Base-by-base conservation (phyloP, 2,113 vertebrate genomes). In the Vidua macroura region DNA sequence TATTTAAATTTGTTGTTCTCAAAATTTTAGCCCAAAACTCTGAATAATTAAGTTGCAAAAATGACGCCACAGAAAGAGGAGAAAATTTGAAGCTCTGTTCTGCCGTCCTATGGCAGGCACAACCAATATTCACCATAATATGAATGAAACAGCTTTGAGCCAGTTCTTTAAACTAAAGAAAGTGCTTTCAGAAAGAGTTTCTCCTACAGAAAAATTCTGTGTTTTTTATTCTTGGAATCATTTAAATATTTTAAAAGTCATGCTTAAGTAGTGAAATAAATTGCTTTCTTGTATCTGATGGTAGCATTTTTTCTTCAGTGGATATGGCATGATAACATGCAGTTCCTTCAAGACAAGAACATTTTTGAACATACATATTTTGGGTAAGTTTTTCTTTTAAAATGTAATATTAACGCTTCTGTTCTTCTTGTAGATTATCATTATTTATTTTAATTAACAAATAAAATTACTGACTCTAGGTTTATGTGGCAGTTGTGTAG, bases 281-380 rank as follows among this genome's bases (percentile, higher is more conserved):
- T 62, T 90, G 74, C 59, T 95, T 95, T 97, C 90, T 97, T 92
- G 87, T 96, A 69, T 86, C 92, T 98, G 88, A 96, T 97, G 83
- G 92, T 97, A 94, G 89, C 90, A 79, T 96, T 97, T 97, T 98
- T 97, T 93, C 93, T 96, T 93, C 96, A 99, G 99, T 99, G 99
- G 99, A 99, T 99, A 96, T 99, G 99, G 99, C 99, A 99, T 91
- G 99, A 99, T 97, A 99, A 99, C 96, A 99, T 99, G 99, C 99
- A 99, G 98, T 99, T 99, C 95, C 99, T 99, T 92, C 99, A 99
- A 98, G 99, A 99, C 96, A 99, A 99, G 97, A 99, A 99, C 93
- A 99, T 99, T 95, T 99, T 99, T 97, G 99, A 99, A 66, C 99
- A 99, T 97, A 99, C 99, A 1, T 99, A 99, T 97, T 99, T 99